Evolutionary conservation across 1,140 invertebrate species (phyloP).

Genomic region (Drosophila carrolli): DNA sequence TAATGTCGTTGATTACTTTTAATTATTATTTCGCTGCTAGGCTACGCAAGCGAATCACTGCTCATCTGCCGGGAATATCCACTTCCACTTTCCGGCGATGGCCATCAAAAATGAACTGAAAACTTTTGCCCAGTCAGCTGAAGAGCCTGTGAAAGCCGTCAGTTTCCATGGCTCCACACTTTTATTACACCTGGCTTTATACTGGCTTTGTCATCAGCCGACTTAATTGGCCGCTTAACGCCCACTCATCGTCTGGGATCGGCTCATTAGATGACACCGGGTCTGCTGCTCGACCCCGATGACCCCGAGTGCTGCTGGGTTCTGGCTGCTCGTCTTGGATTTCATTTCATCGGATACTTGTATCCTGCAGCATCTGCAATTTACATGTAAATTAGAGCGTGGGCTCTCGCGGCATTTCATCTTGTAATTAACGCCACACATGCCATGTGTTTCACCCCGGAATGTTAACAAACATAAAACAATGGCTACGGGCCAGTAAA

Average conservation of each 20-base stretch:
- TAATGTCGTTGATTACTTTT: slow-evolving; percentile 81
- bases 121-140: slow-evolving; percentile 70
- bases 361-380: slow-evolving; percentile 26
- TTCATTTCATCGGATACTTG: slow-evolving; percentile 36
- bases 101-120: slow-evolving; percentile 51
- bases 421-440: slow-evolving; percentile 49
- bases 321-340: slow-evolving; percentile 26
- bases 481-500: slow-evolving; percentile 15
- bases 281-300: slow-evolving; percentile 7
- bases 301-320: not conserved
- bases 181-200: slow-evolving; percentile 45
- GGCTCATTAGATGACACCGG: slow-evolving; percentile 55
- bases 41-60: slow-evolving; percentile 50
- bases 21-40: slow-evolving; percentile 80
- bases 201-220: slow-evolving; percentile 45
- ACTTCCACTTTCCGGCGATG: slow-evolving; percentile 34
- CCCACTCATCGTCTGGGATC: slow-evolving; percentile 34
- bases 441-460: slow-evolving; percentile 29
- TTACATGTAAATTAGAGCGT: slow-evolving; percentile 38
- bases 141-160: slow-evolving; percentile 44
- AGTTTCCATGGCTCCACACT: slow-evolving; percentile 17
- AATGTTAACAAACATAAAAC: slow-evolving; percentile 32
- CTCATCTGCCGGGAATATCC: slow-evolving; percentile 27
- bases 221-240: slow-evolving; percentile 73
- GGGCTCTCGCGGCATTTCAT: slow-evolving; percentile 24